These are phyloP conservation scores for Isichthys henryi DNA, from an alignment of 2,113 vertebrate species.

Conservation along the genomic window DNA sequence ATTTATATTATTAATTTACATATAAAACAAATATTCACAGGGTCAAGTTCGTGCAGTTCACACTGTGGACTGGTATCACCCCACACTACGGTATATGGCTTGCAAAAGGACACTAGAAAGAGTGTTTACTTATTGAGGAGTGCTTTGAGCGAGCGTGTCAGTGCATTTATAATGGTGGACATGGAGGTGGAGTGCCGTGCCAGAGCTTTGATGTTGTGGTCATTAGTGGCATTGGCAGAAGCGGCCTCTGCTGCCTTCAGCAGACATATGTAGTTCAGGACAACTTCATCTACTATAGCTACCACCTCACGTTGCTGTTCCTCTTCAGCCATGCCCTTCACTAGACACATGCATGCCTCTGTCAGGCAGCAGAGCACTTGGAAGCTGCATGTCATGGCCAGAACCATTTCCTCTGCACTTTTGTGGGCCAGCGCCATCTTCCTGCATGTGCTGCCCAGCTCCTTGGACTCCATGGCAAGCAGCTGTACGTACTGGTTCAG, in stretches of 20 bases:
- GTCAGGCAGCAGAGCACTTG: conserved; percentile 95
- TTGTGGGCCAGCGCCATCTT: conserved; percentile 85
- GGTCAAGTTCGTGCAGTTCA: conserved; percentile 70
- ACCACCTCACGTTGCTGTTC: conserved; percentile 88
- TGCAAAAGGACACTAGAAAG: conserved; percentile 80
- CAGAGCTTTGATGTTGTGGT: conserved; percentile 82
- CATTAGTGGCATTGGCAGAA: conserved; percentile 69
- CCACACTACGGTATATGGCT: conserved; percentile 83
- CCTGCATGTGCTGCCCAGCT: conserved; percentile 88
- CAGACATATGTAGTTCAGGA: conserved; percentile 95
- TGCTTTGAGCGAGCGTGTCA: conserved; percentile 96
- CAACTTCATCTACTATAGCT: conserved; percentile 87
- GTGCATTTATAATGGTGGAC: conserved; percentile 92
- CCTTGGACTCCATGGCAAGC: conserved; percentile 85
- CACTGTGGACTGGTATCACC: conserved; percentile 44
- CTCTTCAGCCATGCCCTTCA: conserved; percentile 76
- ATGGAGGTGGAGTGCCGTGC: conserved; percentile 88
- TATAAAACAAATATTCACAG: conserved; percentile 88
- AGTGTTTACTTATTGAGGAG: conserved; percentile 85
- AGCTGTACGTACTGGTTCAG: conserved; percentile 87
- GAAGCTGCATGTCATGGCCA: conserved; percentile 90
- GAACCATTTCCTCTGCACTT: conserved; percentile 88
- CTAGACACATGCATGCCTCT: conserved; percentile 93
- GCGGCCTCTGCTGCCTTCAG: conserved; percentile 84
- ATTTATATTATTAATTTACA: conserved; percentile 63